phyloP scores from a whole-genome alignment of 2,113 vertebrate genomes.

The Syngnathoides biaculeatus region DNA sequence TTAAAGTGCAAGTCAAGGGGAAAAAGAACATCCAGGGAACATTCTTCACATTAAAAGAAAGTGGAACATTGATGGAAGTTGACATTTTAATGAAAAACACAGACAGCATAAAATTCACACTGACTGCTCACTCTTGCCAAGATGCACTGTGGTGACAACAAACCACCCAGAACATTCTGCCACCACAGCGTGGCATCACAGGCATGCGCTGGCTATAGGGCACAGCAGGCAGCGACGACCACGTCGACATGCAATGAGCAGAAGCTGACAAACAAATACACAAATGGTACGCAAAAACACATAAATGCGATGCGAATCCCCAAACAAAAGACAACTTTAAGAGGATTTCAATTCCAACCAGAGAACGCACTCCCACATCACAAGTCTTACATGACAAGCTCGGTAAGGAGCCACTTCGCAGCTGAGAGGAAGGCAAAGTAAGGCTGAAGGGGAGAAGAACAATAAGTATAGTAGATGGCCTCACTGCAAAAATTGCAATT shows the following conservation, averaged over 20 bases:
- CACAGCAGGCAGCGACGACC: slow-evolving; percentile 58
- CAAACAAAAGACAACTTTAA: slow-evolving; percentile 12
- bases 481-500: neutral
- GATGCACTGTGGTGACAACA: slow-evolving; percentile 36
- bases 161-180: slow-evolving; percentile 47
- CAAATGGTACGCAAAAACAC: slow-evolving; percentile 26
- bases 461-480: neutral
- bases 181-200: slow-evolving; percentile 43
- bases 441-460: slow-evolving; percentile 72
- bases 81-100: neutral
- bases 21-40: too few species aligned
- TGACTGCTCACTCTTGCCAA: slow-evolving; percentile 30
- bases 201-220: slow-evolving; percentile 23
- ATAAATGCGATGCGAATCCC: slow-evolving; percentile 20
- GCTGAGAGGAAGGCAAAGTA: slow-evolving; percentile 89
- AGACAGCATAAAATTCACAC: slow-evolving; percentile 13
- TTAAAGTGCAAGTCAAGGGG: neutral
- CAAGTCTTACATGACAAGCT: slow-evolving; percentile 91
- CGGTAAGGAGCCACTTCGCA: slow-evolving; percentile 92
- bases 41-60: neutral
- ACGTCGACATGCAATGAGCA: slow-evolving; percentile 24
- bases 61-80: neutral
- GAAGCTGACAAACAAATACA: slow-evolving; percentile 49
- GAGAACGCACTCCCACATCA: slow-evolving; percentile 13
- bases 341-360: slow-evolving; percentile 9